These are phyloP conservation scores for Chaetoderma sp. DNA, from an alignment of 2,888 invertebrate genomes.

Conservation along the genomic window DNA sequence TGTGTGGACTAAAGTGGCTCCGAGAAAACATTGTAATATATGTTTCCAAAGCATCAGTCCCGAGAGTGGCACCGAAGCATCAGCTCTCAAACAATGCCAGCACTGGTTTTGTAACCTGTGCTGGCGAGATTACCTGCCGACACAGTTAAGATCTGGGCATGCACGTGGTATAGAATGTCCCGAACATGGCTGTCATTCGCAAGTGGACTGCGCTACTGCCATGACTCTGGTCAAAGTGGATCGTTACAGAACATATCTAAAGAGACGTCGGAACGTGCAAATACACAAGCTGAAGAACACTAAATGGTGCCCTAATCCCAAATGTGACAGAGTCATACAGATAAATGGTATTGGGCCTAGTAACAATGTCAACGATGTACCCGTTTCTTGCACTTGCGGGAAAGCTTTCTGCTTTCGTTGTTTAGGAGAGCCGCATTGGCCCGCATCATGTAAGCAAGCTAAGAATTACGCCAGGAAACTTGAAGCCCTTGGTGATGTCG, in stretches of 20 bases:
- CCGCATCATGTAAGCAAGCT: constrained; percentile 38
- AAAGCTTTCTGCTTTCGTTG: constrained; percentile 40
- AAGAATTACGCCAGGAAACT: constrained; percentile 21
- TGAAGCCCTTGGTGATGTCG: constrained; percentile 1
- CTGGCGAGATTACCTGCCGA: constrained; percentile 23
- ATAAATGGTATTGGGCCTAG: background rate
- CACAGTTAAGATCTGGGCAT: too few species aligned
- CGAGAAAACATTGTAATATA: too few species aligned
- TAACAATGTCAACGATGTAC: background rate
- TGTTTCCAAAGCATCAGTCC: too few species aligned
- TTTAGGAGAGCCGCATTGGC: constrained; percentile 44
- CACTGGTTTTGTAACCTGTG: constrained; percentile 41
- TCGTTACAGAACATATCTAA: background rate
- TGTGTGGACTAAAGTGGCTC: too few species aligned
- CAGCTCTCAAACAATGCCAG: constrained; percentile 30
- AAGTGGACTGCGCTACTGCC: constrained; percentile 19
- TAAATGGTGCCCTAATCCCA: constrained; percentile 29
- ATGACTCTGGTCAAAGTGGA: constrained; percentile 15
- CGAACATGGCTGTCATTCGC: constrained; percentile 17
- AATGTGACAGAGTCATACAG: constrained; percentile 12
- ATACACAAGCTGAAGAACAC: too few species aligned
- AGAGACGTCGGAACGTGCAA: background rate
- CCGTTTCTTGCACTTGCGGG: constrained; percentile 37
- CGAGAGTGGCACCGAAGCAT: background rate
- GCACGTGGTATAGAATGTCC: constrained; percentile 8